Percentiles rank a stretch among this genome's conserved stretches.
Conservation (phyloP, 1,140 invertebrate genomes). For the Zaprionus camerounensis region DNA sequence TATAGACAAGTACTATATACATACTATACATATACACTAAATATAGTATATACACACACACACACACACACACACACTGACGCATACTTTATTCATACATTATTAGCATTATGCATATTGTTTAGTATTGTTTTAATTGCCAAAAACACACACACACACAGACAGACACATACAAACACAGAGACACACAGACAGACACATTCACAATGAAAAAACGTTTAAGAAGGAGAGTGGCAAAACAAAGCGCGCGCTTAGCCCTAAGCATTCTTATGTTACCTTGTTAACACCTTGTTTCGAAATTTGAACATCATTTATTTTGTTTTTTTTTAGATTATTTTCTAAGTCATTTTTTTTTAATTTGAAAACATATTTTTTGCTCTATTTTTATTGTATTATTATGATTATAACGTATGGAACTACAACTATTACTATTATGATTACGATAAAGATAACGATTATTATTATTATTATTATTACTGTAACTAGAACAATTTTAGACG, state of each 20-base stretch:
- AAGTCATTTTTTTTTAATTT: not conserved
- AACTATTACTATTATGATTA: not conserved
- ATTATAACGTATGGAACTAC: not conserved
- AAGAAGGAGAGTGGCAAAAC: slow-evolving; percentile 9
- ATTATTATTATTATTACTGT: slow-evolving; percentile 35
- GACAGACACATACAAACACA: slow-evolving; percentile 7
- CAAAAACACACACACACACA: slow-evolving; percentile 21
- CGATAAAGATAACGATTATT: not conserved
- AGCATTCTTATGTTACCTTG: slow-evolving; percentile 4
- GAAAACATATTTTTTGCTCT: slow-evolving; percentile 8
- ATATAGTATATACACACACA: slow-evolving; percentile 11
- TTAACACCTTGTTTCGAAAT: slow-evolving; percentile 2
- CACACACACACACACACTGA: slow-evolving; percentile 6
- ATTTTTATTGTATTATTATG: slow-evolving; percentile 34
- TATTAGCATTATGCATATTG: slow-evolving; percentile 26
- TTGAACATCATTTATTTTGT: not conserved
- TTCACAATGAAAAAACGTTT: slow-evolving; percentile 7
- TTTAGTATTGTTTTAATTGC: slow-evolving; percentile 36
- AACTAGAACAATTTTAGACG: slow-evolving; percentile 52
- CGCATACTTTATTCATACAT: slow-evolving; percentile 21
- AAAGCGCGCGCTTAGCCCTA: not conserved
- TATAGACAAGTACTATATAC: slow-evolving; percentile 13
- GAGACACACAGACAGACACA: slow-evolving; percentile 6
- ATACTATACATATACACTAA: slow-evolving; percentile 18
- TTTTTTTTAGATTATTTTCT: not conserved